phyloP scores from a whole-genome alignment of 2,888 invertebrate genomes.

The Alentia gelatinosa region DNA sequence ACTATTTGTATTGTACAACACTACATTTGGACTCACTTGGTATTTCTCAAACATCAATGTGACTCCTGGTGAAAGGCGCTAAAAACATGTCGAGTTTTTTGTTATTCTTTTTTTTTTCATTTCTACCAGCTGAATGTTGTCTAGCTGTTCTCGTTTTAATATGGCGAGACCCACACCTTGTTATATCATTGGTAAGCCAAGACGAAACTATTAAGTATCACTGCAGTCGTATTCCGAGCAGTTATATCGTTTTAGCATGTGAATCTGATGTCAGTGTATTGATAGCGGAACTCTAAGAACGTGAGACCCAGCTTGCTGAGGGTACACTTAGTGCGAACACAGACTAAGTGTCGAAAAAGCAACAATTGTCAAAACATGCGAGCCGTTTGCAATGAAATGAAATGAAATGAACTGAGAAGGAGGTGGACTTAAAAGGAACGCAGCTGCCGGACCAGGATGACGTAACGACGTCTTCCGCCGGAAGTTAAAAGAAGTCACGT shows the following conservation, averaged over 20 bases:
- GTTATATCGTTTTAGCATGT: slow-evolving; percentile 33
- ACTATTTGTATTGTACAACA: slow-evolving; percentile 23
- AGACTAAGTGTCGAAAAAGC: slow-evolving; percentile 4
- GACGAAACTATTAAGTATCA: background rate
- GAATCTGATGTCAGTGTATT: background rate
- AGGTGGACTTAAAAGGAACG: background rate
- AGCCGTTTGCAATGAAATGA: background rate
- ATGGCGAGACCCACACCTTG: background rate
- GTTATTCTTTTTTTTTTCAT: slow-evolving; percentile 18
- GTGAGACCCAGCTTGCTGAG: background rate
- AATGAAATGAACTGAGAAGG: background rate
- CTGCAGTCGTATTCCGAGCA: background rate
- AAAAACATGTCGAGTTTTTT: background rate
- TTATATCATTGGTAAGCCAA: background rate
- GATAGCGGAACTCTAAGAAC: background rate
- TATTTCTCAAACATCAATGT: background rate
- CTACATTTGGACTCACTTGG: slow-evolving; percentile 37
- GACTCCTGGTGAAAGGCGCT: background rate
- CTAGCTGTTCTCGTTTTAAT: slow-evolving; percentile 40
- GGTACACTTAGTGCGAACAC: background rate
- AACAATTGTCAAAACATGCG: background rate
- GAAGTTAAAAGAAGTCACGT: background rate
- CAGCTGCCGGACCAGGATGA: background rate
- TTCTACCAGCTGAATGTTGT: slow-evolving; percentile 40
- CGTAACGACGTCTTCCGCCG: background rate